These are phyloP conservation scores for Idris sp. DNA, from an alignment of 1,140 invertebrate species.

Conservation along the genomic window DNA sequence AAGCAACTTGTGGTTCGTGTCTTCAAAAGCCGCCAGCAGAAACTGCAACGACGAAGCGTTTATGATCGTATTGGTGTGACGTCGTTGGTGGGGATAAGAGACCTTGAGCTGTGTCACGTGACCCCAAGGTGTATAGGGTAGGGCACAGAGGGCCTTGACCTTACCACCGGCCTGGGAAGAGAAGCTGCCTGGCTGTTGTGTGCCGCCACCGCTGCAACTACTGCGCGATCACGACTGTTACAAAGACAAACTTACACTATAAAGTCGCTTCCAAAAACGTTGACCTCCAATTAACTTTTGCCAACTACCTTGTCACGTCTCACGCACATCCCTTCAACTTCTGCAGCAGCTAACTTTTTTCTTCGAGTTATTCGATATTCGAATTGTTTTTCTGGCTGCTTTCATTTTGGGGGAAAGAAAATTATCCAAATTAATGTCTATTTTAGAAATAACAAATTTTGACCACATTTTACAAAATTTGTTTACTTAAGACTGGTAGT, in stretches of 20 bases:
- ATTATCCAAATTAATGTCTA: too few relatives aligned
- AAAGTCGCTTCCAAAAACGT: constrained; percentile 72
- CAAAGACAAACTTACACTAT: constrained; percentile 62
- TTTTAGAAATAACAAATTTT: too few relatives aligned
- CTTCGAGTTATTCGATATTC: too few relatives aligned
- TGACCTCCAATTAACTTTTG: constrained; percentile 58
- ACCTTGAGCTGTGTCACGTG: constrained; percentile 78
- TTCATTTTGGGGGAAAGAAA: too few relatives aligned
- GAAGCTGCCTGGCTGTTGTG: constrained; percentile 53
- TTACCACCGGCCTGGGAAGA: constrained; percentile 65
- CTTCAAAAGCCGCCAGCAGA: constrained; percentile 22
- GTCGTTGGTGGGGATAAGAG: constrained; percentile 74
- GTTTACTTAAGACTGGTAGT: too few relatives aligned
- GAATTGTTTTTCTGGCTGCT: too few relatives aligned
- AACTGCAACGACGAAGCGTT: too few relatives aligned
- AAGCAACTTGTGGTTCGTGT: constrained; percentile 14
- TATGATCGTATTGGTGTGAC: constrained; percentile 30
- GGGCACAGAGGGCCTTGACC: constrained; percentile 78
- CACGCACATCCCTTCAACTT: constrained; percentile 25
- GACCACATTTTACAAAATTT: too few relatives aligned
- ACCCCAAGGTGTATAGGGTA: constrained; percentile 76
- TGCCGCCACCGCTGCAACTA: constrained; percentile 61
- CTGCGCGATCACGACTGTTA: constrained; percentile 61
- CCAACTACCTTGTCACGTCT: constrained; percentile 27
- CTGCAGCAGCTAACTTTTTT: too few relatives aligned